Conservation (phyloP, 2,113 vertebrate genomes). For the Ictidomys tridecemlineatus region DNA sequence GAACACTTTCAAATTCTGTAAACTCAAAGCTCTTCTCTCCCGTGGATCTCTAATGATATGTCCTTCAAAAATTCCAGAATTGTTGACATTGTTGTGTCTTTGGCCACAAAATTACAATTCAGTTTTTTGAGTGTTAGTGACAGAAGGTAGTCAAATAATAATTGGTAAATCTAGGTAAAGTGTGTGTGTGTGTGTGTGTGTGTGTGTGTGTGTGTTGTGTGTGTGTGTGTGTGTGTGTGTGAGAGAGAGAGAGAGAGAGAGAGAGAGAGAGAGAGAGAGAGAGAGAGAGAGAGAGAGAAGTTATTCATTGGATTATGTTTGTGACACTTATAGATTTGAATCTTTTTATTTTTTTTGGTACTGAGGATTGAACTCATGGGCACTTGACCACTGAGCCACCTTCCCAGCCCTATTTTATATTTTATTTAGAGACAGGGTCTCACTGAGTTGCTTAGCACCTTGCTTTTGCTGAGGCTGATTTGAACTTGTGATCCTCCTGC, state of each 20-base stretch:
- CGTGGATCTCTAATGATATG: not conserved
- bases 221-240: too few relatives aligned
- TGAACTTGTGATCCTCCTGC: too few relatives aligned
- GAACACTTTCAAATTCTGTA: conserved; percentile 29
- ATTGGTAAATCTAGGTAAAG: conserved; percentile 3
- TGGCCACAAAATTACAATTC: conserved; percentile 34
- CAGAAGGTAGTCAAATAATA: conserved; percentile 30
- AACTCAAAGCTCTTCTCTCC: not conserved
- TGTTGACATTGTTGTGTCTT: not conserved
- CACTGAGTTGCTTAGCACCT: too few relatives aligned
- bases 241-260: too few relatives aligned
- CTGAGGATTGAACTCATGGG: too few relatives aligned
- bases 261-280: too few relatives aligned
- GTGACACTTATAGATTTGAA: not conserved
- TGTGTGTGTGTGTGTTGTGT: too few relatives aligned
- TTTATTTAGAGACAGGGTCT: too few relatives aligned
- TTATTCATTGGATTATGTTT: not conserved
- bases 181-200: not conserved
- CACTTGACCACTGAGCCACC: too few relatives aligned
- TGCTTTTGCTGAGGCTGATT: too few relatives aligned
- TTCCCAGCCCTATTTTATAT: too few relatives aligned
- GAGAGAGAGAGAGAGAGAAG: not conserved
- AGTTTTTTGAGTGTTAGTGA: conserved; percentile 44
- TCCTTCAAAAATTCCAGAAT: conserved; percentile 42
- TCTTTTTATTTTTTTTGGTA: too few relatives aligned